Evolutionary conservation across 2,888 invertebrate species (phyloP).

Genomic region (Athalia rosae): DNA sequence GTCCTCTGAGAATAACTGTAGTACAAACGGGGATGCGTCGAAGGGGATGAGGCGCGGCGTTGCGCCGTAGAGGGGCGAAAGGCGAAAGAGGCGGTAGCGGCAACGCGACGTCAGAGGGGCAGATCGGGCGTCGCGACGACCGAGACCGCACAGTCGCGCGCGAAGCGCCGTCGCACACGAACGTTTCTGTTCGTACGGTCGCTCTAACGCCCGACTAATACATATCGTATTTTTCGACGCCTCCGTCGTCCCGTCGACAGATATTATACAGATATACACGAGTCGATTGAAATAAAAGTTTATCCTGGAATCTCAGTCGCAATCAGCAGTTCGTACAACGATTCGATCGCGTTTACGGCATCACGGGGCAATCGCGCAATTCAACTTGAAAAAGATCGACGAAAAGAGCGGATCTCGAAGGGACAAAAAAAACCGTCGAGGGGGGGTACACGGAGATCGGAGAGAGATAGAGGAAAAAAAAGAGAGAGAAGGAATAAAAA

Average conservation of each 20-base stretch:
- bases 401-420: not conserved
- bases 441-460: not conserved
- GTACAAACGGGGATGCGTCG: conserved; percentile 38
- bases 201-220: conserved; percentile 49
- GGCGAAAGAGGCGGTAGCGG: conserved; percentile 8
- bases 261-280: not conserved
- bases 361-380: not conserved
- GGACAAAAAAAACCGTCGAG: too few relatives aligned
- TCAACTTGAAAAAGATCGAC: conserved; percentile 3
- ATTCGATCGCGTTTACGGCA: conserved; percentile 35
- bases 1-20: conserved; percentile 15
- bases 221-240: too few relatives aligned
- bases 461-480: not conserved
- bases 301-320: not conserved
- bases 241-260: conserved; percentile 6
- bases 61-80: too few relatives aligned
- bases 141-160: conserved; percentile 70
- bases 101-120: conserved; percentile 67
- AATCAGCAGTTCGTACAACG: conserved; percentile 1
- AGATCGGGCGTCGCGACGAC: conserved; percentile 71
- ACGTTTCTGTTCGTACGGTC: conserved; percentile 57
- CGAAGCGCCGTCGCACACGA: conserved; percentile 69
- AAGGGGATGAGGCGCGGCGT: conserved; percentile 32
- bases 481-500: not conserved
- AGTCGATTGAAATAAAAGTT: not conserved